Percentiles rank a stretch among this genome's conserved stretches.
Evolutionary conservation across 2,113 vertebrate genomes (phyloP).

Genomic region (Neogale vison): DNA sequence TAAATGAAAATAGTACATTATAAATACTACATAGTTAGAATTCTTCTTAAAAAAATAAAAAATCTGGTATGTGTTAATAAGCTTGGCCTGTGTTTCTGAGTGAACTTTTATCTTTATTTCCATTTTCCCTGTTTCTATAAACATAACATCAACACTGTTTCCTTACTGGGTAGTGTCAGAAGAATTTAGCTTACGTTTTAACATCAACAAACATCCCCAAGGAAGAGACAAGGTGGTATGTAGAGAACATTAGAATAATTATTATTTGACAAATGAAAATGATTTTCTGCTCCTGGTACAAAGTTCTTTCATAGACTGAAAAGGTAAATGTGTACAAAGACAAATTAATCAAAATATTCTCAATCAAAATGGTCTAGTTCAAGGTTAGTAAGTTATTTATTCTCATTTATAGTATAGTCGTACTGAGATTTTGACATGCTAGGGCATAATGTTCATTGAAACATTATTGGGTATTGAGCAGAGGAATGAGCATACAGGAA

Average conservation of each 20-base stretch:
- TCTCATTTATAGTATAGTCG: neutral
- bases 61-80: neutral
- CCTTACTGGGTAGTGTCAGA: neutral
- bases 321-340: neutral
- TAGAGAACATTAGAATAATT: neutral
- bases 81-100: neutral
- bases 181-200: neutral
- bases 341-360: conserved; percentile 35
- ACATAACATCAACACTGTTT: neutral
- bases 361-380: neutral
- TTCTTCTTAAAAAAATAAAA: neutral
- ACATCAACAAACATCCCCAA: neutral
- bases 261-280: conserved; percentile 19
- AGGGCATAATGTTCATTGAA: neutral
- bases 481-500: neutral
- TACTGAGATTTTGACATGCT: neutral
- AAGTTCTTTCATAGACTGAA: neutral
- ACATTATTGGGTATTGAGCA: neutral
- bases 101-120: neutral
- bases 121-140: neutral
- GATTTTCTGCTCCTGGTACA: neutral
- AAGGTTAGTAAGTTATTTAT: neutral
- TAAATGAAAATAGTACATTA: neutral
- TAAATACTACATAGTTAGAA: neutral
- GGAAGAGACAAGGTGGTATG: neutral